A percentile compares a stretch with the other conserved stretches of the same genome.
These are phyloP conservation scores for Echinarachnius parma DNA, from an alignment of 53 echinoderm and acorn worm species.

Conservation along the genomic window DNA sequence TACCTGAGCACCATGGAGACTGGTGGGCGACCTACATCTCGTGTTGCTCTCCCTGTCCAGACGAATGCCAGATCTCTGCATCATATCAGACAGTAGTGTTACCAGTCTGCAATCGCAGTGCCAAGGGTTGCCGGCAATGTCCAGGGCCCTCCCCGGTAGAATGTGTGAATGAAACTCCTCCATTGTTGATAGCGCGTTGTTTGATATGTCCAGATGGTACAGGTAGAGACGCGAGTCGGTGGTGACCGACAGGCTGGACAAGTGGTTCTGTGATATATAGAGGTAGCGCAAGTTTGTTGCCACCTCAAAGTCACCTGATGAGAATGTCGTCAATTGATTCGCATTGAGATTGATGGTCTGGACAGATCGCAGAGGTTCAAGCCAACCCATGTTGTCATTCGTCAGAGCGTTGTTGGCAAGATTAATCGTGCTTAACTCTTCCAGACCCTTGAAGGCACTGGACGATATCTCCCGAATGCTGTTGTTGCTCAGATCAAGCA, in stretches of 20 bases:
- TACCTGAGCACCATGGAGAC: conserved; percentile 5
- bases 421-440: conserved; percentile 34
- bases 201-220: conserved; percentile 21
- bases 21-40: not conserved
- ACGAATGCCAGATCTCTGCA: not conserved
- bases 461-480: conserved; percentile 36
- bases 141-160: conserved; percentile 35
- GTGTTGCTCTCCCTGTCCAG: conserved; percentile 17
- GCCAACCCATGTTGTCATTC: conserved; percentile 20
- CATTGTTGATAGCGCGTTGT: conserved; percentile 12
- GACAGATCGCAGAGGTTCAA: not conserved
- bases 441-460: conserved; percentile 42
- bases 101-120: conserved; percentile 49
- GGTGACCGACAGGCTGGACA: not conserved
- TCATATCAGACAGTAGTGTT: conserved; percentile 27
- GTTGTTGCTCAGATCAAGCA: conserved; percentile 55
- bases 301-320: conserved; percentile 17
- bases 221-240: conserved; percentile 24
- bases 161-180: conserved; percentile 15
- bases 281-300: conserved; percentile 19
- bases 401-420: conserved; percentile 46
- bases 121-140: conserved; percentile 62
- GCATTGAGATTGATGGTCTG: conserved; percentile 23
- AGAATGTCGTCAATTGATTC: conserved; percentile 9
- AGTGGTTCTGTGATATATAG: conserved; percentile 28